Evolutionary conservation across 2,797 vertebrate genomes (phyloP).

Genomic region (Clarias fuscus): DNA sequence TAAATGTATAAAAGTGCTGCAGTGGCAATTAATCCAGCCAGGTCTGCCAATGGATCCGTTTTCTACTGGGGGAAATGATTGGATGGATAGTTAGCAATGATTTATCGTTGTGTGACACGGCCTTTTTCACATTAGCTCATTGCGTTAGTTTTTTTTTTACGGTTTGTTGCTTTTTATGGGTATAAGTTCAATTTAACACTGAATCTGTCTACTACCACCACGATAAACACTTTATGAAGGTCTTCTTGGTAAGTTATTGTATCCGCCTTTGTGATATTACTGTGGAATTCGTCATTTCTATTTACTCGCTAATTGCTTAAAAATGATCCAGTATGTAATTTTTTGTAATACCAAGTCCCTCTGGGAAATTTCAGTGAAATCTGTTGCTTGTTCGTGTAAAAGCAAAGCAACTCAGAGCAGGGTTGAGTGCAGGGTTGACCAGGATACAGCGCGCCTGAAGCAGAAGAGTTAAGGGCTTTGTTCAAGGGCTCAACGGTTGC

Average conservation of each 20-base stretch:
- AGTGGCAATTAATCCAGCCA: not conserved
- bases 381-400: not conserved
- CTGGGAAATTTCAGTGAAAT: not conserved
- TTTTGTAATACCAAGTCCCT: not conserved
- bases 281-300: not conserved
- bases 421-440: no score
- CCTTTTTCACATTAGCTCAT: not conserved
- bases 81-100: not conserved
- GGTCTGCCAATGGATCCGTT: not conserved
- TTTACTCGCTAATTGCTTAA: not conserved
- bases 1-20: constrained; percentile 6
- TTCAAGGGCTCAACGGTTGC: no score
- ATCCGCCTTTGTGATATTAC: not conserved
- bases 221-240: not conserved
- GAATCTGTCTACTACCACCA: not conserved
- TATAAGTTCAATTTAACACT: no score
- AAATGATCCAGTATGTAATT: not conserved
- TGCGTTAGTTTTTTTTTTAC: no score
- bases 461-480: no score
- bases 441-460: no score
- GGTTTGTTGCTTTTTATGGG: not conserved
- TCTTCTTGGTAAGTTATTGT: not conserved
- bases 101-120: not conserved
- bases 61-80: not conserved
- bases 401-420: not conserved